These are phyloP conservation scores for Macrophya alboannulata DNA, from an alignment of 2,888 invertebrate species.

Conservation along the genomic window DNA sequence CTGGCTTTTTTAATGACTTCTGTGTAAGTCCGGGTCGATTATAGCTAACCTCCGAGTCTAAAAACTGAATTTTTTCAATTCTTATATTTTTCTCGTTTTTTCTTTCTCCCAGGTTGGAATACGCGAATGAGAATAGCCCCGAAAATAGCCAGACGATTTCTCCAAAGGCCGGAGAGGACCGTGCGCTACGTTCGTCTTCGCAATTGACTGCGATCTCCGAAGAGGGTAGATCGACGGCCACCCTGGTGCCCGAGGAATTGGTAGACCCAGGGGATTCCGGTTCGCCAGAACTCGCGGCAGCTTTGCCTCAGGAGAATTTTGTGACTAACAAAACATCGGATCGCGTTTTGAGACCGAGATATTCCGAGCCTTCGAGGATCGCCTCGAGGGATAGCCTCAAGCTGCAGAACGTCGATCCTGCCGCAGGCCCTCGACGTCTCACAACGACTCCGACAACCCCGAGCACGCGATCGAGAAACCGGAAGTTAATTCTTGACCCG, in stretches of 20 bases:
- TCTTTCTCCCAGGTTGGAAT: slow-evolving; percentile 58
- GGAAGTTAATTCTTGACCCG: slow-evolving; percentile 63
- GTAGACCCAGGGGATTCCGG: neutral
- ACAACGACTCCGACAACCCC: slow-evolving; percentile 58
- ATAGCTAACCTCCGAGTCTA: neutral
- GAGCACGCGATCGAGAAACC: slow-evolving; percentile 56
- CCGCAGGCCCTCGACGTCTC: slow-evolving; percentile 61
- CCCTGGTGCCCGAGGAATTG: neutral
- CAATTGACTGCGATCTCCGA: slow-evolving; percentile 67
- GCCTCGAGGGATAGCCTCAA: slow-evolving; percentile 60
- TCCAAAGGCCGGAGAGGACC: slow-evolving; percentile 65
- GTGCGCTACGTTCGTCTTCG: slow-evolving; percentile 66
- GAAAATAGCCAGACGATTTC: slow-evolving; percentile 67
- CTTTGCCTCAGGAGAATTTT: neutral
- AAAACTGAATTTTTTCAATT: neutral
- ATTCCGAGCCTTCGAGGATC: slow-evolving; percentile 60
- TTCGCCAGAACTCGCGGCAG: neutral
- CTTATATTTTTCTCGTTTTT: neutral
- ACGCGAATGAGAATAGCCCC: slow-evolving; percentile 66
- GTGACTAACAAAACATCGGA: neutral
- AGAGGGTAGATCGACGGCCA: slow-evolving; percentile 54
- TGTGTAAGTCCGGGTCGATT: slow-evolving; percentile 24
- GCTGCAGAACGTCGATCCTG: slow-evolving; percentile 50
- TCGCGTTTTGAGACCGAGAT: slow-evolving; percentile 57
- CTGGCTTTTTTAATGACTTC: slow-evolving; percentile 58